Evolutionary conservation across 2,113 vertebrate genomes (phyloP).

Genomic region (Bostrychus sinensis): DNA sequence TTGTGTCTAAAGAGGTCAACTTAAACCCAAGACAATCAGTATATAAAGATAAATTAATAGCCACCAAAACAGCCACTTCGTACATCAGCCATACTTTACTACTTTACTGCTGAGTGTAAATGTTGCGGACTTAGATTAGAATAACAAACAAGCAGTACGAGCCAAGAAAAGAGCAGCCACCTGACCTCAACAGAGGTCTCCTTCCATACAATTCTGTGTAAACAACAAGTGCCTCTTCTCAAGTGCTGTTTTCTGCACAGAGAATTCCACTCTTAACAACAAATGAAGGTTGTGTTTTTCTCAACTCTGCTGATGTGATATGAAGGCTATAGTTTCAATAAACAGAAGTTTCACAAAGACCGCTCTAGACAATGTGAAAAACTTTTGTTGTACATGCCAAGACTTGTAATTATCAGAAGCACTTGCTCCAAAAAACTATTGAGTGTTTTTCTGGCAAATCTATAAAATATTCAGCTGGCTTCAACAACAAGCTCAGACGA

Average conservation of each 20-base stretch:
- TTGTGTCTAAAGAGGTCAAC: no score
- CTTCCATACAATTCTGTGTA: neutral
- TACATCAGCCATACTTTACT: neutral
- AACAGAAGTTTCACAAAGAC: slow-evolving; percentile 4
- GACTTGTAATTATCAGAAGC: neutral
- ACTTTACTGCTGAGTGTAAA: neutral
- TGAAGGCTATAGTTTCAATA: slow-evolving; percentile 2
- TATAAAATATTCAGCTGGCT: neutral
- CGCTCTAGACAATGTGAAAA: neutral
- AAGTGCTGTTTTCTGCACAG: neutral
- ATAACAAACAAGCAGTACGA: neutral
- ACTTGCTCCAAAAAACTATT: neutral
- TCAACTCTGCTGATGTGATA: neutral
- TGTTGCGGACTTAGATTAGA: neutral
- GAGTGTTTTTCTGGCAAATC: neutral
- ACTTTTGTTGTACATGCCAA: neutral
- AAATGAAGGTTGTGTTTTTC: neutral
- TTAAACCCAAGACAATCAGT: no score
- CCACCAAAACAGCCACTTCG: neutral
- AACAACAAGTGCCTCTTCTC: neutral
- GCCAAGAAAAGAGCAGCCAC: neutral
- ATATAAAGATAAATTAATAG: no score
- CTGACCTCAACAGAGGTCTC: neutral
- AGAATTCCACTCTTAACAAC: slow-evolving; percentile 1
- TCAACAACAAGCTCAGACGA: neutral